Base-by-base conservation (phyloP, 1,140 invertebrate genomes). In the Aethina tumida region DNA sequence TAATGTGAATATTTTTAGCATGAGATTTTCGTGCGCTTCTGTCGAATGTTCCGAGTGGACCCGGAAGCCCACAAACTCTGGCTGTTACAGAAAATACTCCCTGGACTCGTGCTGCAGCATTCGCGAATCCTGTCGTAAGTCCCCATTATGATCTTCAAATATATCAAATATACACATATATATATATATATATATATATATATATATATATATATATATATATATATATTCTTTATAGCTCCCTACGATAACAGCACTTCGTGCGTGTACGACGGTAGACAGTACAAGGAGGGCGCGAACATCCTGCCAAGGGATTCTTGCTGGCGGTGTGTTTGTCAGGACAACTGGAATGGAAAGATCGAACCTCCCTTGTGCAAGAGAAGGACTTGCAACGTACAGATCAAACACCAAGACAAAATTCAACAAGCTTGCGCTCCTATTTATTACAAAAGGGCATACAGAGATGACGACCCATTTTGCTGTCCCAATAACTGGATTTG, bases 21-120 rank as follows among this genome's bases (percentile, higher is more conserved):
- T 43, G 3, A 25, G 22, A 19, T 49, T 49, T 18, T 39, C 26
- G 12, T 49, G 47, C 35, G 47, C 47, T 5, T 33, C 39, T 14
- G 39, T 49, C 8, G 40, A 46, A 22, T 49, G 47, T 37, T 43
- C 43, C 3, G 47, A 49, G 30, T 46, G 39, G 43, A 25, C 38
- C 14, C 36, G 40, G 10, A 9, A 21, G 13, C 39, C 35, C 9
- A 29, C 40, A 8, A 22, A 31, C 19, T 27, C 35, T 5, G 43
- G 43, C 6, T 49, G 47, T 37, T 46, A 49, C 30, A 35, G 43
- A 24, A 46, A 42, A 28, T 49, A 49, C 25, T 39, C 43, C 2
- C 20, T 49, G 12, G 47, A 49, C 19, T 26, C 45, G 15, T 49
- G 47, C 19, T 47, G 45, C 16, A 39, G 38, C 15, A 31, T 44